phyloP scores from a whole-genome alignment of 2,113 vertebrate genomes.

The Bubo bubo region DNA sequence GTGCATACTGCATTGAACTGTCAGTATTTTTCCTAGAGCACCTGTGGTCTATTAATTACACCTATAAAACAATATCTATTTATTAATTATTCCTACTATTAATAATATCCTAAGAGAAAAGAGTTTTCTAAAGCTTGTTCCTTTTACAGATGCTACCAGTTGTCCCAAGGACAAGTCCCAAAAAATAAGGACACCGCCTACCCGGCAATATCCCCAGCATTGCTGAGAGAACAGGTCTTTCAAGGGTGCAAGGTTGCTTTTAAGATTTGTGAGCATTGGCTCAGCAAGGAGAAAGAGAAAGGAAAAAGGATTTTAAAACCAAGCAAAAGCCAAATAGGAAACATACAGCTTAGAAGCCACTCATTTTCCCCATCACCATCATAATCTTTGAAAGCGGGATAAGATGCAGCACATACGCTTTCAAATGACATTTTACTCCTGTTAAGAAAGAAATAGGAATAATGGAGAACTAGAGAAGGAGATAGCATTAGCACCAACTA shows the following conservation, averaged over 20 bases:
- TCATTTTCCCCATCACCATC: not conserved
- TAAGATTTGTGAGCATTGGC: not conserved
- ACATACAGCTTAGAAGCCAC: not conserved
- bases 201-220: not conserved
- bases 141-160: too few relatives aligned
- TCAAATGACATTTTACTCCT: not conserved
- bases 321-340: not conserved
- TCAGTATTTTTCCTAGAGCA: too few relatives aligned
- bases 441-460: not conserved
- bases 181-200: not conserved
- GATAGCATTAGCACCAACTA: not conserved
- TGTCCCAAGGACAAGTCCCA: not conserved
- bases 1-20: too few relatives aligned
- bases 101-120: too few relatives aligned
- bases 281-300: not conserved
- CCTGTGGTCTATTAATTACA: too few relatives aligned
- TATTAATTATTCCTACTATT: too few relatives aligned
- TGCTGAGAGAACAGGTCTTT: not conserved
- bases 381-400: not conserved
- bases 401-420: not conserved
- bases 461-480: not conserved
- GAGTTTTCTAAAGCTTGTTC: too few relatives aligned
- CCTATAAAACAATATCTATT: too few relatives aligned
- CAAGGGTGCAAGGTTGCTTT: not conserved
- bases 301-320: not conserved